A percentile compares a stretch with the other conserved stretches of the same genome.
Evolutionary conservation across 1,140 invertebrate genomes (phyloP).

Genomic region (Bursaphelenchus mucronatus): DNA sequence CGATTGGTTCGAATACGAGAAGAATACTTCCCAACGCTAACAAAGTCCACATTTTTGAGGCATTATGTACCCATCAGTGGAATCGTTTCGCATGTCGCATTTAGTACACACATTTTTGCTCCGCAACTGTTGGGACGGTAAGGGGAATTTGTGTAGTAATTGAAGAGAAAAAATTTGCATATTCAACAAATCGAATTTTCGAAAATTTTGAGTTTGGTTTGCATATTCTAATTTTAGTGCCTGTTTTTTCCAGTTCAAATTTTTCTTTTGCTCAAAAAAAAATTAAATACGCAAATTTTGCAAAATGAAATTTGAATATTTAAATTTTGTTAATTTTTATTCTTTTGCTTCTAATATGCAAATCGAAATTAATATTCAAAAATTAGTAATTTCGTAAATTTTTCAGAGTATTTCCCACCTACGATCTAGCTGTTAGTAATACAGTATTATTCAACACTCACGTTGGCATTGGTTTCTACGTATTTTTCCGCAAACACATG

Average conservation of each 20-base stretch:
- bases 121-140: slow-evolving; percentile 28
- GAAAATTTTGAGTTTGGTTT: slow-evolving; percentile 23
- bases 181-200: too few relatives aligned
- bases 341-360: background rate
- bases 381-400: slow-evolving; percentile 7
- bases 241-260: too few relatives aligned
- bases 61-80: slow-evolving; percentile 35
- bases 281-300: background rate
- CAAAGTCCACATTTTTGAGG: slow-evolving; percentile 15
- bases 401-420: slow-evolving; percentile 38
- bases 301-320: too few relatives aligned
- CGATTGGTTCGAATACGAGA: background rate
- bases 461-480: slow-evolving; percentile 39
- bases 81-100: slow-evolving; percentile 35
- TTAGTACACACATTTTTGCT: slow-evolving; percentile 31
- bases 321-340: too few relatives aligned
- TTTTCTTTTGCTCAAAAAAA: too few relatives aligned
- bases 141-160: too few relatives aligned
- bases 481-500: slow-evolving; percentile 40
- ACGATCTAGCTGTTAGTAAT: slow-evolving; percentile 42
- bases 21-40: slow-evolving; percentile 19
- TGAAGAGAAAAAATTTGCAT: too few relatives aligned
- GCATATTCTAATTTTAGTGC: slow-evolving; percentile 4
- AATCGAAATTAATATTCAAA: background rate
- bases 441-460: slow-evolving; percentile 41